phyloP scores from a whole-genome alignment of 2,888 invertebrate species.

The Neoscelio sp. region DNA sequence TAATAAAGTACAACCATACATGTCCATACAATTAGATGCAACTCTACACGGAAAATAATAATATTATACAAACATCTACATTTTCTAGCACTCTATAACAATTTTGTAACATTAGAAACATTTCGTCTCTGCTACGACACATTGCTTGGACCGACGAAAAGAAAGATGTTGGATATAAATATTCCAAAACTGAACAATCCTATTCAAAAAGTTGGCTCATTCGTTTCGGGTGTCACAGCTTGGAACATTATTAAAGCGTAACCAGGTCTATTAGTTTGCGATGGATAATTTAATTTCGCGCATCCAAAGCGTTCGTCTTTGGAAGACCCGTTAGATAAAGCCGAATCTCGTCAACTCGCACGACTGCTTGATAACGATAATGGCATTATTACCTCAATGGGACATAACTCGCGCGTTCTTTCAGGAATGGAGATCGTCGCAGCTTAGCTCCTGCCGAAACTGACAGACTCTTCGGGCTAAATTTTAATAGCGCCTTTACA shows the following conservation, averaged over 20 bases:
- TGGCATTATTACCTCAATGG: conserved; percentile 45
- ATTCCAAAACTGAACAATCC: not conserved
- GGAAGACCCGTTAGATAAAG: conserved; percentile 25
- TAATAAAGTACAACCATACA: too few relatives aligned
- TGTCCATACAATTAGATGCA: too few relatives aligned
- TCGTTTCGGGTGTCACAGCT: conserved; percentile 23
- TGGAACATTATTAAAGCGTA: conserved; percentile 31
- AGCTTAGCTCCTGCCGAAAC: not conserved
- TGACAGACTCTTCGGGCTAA: conserved; percentile 30
- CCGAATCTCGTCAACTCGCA: conserved; percentile 34
- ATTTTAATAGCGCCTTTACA: conserved; percentile 50
- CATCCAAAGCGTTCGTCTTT: conserved; percentile 11
- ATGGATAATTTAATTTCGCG: conserved; percentile 29
- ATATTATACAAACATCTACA: too few relatives aligned
- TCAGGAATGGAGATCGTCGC: not conserved
- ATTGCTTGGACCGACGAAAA: too few relatives aligned
- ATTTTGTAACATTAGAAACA: too few relatives aligned
- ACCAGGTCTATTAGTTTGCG: conserved; percentile 11
- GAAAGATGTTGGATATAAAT: not conserved
- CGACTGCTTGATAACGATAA: conserved; percentile 54
- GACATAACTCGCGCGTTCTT: conserved; percentile 25
- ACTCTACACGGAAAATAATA: too few relatives aligned
- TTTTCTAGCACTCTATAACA: too few relatives aligned
- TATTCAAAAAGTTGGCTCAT: conserved; percentile 24
- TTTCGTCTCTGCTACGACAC: too few relatives aligned